Conservation (phyloP, 2,113 vertebrate genomes). For the Trochalopteron elliotii region DNA sequence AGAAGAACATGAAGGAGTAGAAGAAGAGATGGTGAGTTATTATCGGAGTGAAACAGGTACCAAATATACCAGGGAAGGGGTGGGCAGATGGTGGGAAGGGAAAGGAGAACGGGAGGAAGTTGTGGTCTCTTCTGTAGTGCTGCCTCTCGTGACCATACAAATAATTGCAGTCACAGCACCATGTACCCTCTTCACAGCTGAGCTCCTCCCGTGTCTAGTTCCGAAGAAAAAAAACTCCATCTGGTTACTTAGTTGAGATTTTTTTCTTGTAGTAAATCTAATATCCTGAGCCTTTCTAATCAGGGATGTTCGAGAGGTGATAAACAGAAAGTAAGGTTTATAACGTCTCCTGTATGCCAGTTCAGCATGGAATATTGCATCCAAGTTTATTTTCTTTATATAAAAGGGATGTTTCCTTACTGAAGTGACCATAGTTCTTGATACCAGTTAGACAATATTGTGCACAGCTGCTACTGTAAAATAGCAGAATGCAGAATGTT, state of each 20-base stretch:
- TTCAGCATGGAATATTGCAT: background rate
- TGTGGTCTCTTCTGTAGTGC: background rate
- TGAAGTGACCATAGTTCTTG: background rate
- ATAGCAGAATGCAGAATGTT: background rate
- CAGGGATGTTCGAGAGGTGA: background rate
- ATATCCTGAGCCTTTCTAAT: background rate
- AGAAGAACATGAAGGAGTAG: constrained; percentile 57
- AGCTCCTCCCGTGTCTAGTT: background rate
- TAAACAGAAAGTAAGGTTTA: background rate
- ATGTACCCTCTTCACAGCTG: background rate
- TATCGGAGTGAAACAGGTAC: background rate
- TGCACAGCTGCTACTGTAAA: background rate
- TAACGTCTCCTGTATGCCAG: background rate
- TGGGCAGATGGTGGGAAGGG: background rate
- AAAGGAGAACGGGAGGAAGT: background rate
- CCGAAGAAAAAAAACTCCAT: background rate
- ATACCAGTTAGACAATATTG: background rate
- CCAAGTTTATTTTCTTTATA: background rate
- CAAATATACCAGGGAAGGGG: background rate
- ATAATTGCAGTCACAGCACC: background rate
- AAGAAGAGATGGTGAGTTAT: constrained; percentile 78
- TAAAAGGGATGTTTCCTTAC: background rate
- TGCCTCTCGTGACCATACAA: background rate
- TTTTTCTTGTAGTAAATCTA: background rate
- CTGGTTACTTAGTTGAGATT: background rate